Evolutionary conservation across 2,113 vertebrate genomes (phyloP).

Genomic region (Thermophis baileyi): DNA sequence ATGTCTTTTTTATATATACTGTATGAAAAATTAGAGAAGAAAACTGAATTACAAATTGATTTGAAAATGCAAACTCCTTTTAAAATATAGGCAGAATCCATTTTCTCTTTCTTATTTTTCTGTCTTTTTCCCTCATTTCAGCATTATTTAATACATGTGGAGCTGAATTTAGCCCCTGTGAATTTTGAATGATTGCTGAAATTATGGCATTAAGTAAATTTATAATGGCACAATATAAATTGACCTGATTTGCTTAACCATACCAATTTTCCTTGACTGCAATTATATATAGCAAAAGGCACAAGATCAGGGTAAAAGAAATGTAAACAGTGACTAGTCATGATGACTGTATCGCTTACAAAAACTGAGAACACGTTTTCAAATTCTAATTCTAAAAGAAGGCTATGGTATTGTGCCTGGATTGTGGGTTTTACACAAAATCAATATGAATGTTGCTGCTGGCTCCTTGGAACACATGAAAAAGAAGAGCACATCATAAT

Average conservation of each 20-base stretch:
- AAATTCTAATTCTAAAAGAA: not conserved
- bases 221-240: not conserved
- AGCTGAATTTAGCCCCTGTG: not conserved
- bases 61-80: not conserved
- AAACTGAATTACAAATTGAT: not conserved
- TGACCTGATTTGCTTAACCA: not conserved
- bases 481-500: not conserved
- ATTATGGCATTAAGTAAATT: not conserved
- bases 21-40: not conserved
- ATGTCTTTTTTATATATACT: no score
- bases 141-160: not conserved
- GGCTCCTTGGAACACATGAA: not conserved
- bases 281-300: not conserved
- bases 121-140: not conserved
- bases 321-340: not conserved
- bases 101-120: not conserved
- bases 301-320: not conserved
- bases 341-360: not conserved
- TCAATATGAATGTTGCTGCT: not conserved
- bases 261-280: not conserved
- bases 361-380: not conserved
- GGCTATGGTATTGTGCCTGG: not conserved
- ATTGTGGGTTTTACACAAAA: not conserved
- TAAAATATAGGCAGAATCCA: not conserved
- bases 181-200: not conserved